phyloP scores from a whole-genome alignment of 2,113 vertebrate genomes.

The Notechis scutatus region DNA sequence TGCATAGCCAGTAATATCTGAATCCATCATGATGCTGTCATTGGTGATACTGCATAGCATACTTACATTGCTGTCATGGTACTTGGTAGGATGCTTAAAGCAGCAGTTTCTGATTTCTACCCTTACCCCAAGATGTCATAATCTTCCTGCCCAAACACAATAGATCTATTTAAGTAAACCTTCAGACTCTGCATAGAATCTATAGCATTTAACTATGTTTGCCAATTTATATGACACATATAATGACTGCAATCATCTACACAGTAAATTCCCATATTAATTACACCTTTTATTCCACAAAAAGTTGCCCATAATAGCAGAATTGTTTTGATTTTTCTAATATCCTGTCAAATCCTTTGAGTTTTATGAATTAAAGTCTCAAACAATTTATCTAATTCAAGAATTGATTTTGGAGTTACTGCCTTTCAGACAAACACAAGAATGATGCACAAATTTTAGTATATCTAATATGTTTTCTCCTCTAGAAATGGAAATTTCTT shows the following conservation, averaged over 20 bases:
- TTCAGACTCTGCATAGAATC: not conserved
- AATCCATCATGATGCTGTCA: not conserved
- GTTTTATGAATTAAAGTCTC: conserved; percentile 13
- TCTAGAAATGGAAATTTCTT: conserved; percentile 5
- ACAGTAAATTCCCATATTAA: not conserved
- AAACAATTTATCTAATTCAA: conserved; percentile 2
- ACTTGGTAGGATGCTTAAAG: not conserved
- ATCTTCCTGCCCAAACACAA: not conserved
- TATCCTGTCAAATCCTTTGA: not conserved
- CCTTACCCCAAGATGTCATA: not conserved
- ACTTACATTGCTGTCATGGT: not conserved
- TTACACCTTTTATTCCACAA: not conserved
- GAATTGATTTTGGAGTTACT: conserved; percentile 20
- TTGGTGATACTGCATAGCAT: not conserved
- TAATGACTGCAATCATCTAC: not conserved
- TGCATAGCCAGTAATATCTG: not conserved
- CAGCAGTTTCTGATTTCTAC: not conserved
- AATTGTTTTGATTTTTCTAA: conserved; percentile 16
- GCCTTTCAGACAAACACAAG: conserved; percentile 13
- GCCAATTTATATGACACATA: not conserved
- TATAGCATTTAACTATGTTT: not conserved
- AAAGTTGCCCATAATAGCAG: not conserved
- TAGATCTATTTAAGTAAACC: not conserved
- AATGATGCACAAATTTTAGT: conserved; percentile 1
- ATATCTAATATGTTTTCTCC: conserved; percentile 15